A percentile compares a stretch with the other conserved stretches of the same genome.
These are phyloP conservation scores for Periparus ater DNA, from an alignment of 2,797 vertebrate genomes.

Conservation along the genomic window DNA sequence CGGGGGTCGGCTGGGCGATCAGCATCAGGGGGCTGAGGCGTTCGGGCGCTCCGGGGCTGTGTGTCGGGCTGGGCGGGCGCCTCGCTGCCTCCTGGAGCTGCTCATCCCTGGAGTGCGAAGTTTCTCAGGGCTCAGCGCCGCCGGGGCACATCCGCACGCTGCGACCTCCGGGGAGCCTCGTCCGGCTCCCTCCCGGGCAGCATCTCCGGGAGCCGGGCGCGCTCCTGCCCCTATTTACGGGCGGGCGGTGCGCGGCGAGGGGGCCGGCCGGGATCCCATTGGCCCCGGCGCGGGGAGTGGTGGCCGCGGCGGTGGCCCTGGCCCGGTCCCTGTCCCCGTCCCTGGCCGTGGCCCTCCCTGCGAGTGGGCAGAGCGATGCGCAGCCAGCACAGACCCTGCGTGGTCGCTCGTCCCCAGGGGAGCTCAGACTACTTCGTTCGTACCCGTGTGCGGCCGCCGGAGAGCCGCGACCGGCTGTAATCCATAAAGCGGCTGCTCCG, in stretches of 20 bases:
- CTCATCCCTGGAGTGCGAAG: not conserved
- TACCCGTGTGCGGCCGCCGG: not conserved
- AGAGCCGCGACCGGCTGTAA: not conserved
- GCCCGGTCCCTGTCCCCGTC: not conserved
- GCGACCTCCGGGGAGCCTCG: not conserved
- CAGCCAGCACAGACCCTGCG: not conserved
- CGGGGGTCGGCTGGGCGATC: not conserved
- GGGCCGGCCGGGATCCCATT: slow-evolving; percentile 54
- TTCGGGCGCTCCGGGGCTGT: not conserved
- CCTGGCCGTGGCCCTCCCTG: not conserved
- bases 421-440: not conserved
- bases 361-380: slow-evolving; percentile 1
- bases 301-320: not conserved
- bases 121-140: not conserved
- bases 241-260: slow-evolving; percentile 38
- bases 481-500: not conserved
- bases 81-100: not conserved
- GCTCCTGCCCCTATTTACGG: slow-evolving; percentile 48
- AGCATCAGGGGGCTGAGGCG: not conserved
- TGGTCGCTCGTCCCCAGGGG: not conserved
- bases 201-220: not conserved
- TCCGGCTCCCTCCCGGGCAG: not conserved
- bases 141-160: not conserved
- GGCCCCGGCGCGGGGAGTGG: slow-evolving; percentile 62
- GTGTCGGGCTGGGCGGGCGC: not conserved